These are phyloP conservation scores for Camptogramma bilineatum DNA, from an alignment of 2,888 invertebrate species.

Conservation along the genomic window DNA sequence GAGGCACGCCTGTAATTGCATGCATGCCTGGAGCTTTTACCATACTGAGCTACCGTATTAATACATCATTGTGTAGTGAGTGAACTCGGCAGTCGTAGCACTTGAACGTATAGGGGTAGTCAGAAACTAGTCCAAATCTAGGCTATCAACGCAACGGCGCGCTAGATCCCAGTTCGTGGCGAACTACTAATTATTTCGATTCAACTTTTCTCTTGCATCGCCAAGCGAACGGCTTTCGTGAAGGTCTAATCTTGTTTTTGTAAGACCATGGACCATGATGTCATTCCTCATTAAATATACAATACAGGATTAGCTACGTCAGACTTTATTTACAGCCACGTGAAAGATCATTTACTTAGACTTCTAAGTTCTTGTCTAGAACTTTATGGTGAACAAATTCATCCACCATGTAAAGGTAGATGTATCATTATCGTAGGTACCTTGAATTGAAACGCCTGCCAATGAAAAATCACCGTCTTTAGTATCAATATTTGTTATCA, in stretches of 20 bases:
- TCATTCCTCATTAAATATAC: slow-evolving; percentile 38
- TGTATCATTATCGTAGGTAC: background rate
- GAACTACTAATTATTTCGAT: slow-evolving; percentile 13
- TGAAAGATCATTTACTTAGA: slow-evolving; percentile 29
- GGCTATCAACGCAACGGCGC: too few relatives aligned
- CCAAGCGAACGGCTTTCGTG: slow-evolving; percentile 26
- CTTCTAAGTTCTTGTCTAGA: slow-evolving; percentile 9
- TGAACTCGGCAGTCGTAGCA: too few relatives aligned
- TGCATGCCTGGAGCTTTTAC: too few relatives aligned
- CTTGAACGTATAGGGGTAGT: too few relatives aligned
- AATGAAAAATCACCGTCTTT: slow-evolving; percentile 19
- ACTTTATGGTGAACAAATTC: slow-evolving; percentile 1
- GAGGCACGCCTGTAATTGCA: too few relatives aligned
- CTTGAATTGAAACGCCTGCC: background rate
- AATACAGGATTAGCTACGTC: slow-evolving; percentile 30
- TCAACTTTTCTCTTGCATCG: slow-evolving; percentile 23
- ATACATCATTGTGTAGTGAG: too few relatives aligned
- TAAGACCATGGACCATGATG: slow-evolving; percentile 33
- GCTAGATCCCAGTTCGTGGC: too few relatives aligned
- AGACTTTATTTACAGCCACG: slow-evolving; percentile 30
- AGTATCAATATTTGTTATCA: slow-evolving; percentile 27
- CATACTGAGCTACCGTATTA: too few relatives aligned
- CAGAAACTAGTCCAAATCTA: too few relatives aligned
- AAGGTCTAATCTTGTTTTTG: slow-evolving; percentile 32
- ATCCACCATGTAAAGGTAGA: background rate